A percentile compares a stretch with the other conserved stretches of the same genome.
These are phyloP conservation scores for Lutraria lutraria DNA, from an alignment of 2,888 invertebrate genomes.

Conservation along the genomic window DNA sequence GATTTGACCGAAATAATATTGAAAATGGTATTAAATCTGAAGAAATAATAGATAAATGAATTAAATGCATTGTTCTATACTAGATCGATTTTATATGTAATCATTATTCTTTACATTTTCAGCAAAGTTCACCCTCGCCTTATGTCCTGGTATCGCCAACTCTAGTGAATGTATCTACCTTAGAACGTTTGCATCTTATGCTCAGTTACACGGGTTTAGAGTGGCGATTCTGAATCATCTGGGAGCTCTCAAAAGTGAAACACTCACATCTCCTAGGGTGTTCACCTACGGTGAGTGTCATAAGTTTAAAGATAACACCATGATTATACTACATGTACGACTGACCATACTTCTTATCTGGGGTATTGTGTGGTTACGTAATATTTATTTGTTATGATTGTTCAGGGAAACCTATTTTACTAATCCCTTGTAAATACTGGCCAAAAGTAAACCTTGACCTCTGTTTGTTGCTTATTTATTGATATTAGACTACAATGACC, in stretches of 20 bases:
- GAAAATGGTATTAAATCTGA: too few species aligned
- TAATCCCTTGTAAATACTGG: too few species aligned
- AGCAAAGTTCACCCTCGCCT: slow-evolving; percentile 83
- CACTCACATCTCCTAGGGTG: slow-evolving; percentile 94
- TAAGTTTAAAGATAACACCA: too few species aligned
- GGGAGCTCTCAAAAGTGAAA: slow-evolving; percentile 94
- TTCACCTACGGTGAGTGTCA: slow-evolving; percentile 94
- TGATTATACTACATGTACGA: background rate
- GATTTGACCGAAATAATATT: too few species aligned
- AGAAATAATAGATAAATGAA: too few species aligned
- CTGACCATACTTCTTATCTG: background rate
- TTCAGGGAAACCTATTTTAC: too few species aligned
- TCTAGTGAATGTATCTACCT: slow-evolving; percentile 98
- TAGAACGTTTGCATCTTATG: slow-evolving; percentile 96
- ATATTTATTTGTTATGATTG: too few species aligned
- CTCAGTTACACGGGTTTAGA: slow-evolving; percentile 95
- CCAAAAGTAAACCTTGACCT: too few species aligned
- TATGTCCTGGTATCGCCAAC: slow-evolving; percentile 93
- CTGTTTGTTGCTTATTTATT: too few species aligned
- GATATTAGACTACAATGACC: too few species aligned
- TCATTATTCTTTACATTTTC: slow-evolving; percentile 87
- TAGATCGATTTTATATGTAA: too few species aligned
- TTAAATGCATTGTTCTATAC: too few species aligned
- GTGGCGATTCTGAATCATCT: slow-evolving; percentile 98
- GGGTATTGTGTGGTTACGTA: background rate